Evolutionary conservation across 2,113 vertebrate species (phyloP).

Genomic region (Hassar affinis): DNA sequence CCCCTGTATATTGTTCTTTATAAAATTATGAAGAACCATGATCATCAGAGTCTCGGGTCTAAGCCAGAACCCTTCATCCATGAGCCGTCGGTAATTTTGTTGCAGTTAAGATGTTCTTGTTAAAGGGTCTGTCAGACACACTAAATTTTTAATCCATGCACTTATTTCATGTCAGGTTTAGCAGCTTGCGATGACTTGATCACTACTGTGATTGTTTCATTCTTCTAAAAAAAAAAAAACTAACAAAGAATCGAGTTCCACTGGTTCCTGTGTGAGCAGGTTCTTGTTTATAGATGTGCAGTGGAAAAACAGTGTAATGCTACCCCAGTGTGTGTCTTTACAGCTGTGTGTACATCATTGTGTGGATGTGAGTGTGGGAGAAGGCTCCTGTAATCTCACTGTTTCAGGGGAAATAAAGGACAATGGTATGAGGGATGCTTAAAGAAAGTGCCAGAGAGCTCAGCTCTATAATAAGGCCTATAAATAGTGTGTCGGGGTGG

Average conservation of each 20-base stretch:
- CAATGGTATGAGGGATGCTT: slow-evolving; percentile 26
- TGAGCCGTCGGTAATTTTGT: not conserved
- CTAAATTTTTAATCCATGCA: not conserved
- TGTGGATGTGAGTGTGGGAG: not conserved
- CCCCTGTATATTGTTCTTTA: not conserved
- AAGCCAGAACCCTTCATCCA: not conserved
- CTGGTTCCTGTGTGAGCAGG: not conserved
- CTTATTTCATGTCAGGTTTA: not conserved
- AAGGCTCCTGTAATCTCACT: not conserved
- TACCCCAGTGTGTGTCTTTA: not conserved
- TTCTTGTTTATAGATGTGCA: not conserved
- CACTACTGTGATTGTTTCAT: not conserved
- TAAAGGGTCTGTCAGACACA: not conserved
- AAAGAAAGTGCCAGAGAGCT: slow-evolving; percentile 28
- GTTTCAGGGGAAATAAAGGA: slow-evolving; percentile 16
- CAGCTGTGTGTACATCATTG: not conserved
- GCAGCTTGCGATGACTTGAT: not conserved
- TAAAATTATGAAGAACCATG: not conserved
- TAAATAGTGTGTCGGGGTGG: slow-evolving; percentile 38
- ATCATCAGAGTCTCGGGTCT: not conserved
- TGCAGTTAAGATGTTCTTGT: not conserved
- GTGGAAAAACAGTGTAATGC: not conserved
- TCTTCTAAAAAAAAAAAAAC: not conserved
- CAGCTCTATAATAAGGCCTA: slow-evolving; percentile 34
- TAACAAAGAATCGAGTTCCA: not conserved